These are phyloP conservation scores for Cygnus buccinator DNA, from an alignment of 2,113 vertebrate genomes.

Conservation along the genomic window DNA sequence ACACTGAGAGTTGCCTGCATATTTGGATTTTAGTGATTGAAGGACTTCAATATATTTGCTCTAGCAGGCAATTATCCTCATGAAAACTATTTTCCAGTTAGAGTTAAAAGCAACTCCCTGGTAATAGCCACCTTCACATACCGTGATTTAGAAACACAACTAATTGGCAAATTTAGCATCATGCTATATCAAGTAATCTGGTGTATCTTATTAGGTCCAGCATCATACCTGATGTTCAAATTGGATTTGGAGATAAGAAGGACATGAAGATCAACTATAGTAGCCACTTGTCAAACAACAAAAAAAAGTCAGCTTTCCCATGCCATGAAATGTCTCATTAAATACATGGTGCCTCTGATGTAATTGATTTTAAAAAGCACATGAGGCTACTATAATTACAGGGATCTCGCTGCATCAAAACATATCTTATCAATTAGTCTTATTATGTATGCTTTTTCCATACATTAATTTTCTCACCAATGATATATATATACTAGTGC, in stretches of 20 bases:
- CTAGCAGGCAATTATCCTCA: neutral
- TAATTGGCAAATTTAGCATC: neutral
- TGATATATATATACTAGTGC: neutral
- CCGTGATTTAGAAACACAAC: neutral
- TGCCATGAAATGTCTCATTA: neutral
- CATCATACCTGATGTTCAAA: neutral
- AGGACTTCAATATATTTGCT: neutral
- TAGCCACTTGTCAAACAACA: neutral
- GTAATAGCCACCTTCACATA: neutral
- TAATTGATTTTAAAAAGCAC: neutral
- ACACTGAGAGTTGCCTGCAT: neutral
- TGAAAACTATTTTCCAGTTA: neutral
- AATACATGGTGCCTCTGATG: neutral
- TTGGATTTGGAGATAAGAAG: neutral
- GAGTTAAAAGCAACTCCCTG: neutral
- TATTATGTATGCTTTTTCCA: neutral
- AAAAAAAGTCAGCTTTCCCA: neutral
- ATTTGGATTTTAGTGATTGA: neutral
- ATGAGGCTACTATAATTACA: neutral
- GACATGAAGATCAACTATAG: neutral
- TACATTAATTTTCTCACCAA: neutral
- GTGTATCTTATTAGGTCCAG: neutral
- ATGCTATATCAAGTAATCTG: neutral
- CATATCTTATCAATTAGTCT: neutral
- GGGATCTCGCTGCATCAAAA: neutral